Conservation (phyloP, 2,113 vertebrate genomes). For the Pelecanus crispus region DNA sequence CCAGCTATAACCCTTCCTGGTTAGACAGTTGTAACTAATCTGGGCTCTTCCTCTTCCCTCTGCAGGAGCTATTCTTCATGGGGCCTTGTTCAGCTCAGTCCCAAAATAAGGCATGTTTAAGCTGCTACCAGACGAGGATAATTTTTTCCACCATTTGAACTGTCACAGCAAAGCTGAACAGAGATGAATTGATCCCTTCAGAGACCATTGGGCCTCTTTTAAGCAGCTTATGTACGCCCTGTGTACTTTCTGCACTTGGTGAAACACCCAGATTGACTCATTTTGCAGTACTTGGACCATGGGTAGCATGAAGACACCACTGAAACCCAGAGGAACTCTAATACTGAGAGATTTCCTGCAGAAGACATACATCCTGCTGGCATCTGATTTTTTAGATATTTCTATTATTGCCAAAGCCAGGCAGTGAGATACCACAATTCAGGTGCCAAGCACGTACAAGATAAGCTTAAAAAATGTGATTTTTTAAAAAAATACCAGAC, state of each 20-base stretch:
- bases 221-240: neutral
- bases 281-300: rapidly evolving
- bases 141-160: neutral
- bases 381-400: neutral
- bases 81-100: neutral
- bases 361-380: neutral
- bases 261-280: neutral
- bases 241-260: neutral
- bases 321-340: neutral
- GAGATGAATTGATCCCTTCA: neutral
- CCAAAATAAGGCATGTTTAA: neutral
- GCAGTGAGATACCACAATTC: neutral
- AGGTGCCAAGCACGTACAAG: neutral
- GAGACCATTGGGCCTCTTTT: neutral
- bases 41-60: neutral
- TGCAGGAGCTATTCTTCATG: neutral
- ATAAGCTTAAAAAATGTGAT: neutral
- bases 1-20: neutral
- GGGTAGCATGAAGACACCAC: neutral
- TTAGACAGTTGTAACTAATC: neutral
- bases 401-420: neutral
- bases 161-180: neutral
- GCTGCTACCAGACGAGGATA: neutral
- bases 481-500: neutral
- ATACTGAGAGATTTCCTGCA: neutral